These are phyloP conservation scores for Alosa sapidissima DNA, from an alignment of 2,797 vertebrate species.

Conservation along the genomic window DNA sequence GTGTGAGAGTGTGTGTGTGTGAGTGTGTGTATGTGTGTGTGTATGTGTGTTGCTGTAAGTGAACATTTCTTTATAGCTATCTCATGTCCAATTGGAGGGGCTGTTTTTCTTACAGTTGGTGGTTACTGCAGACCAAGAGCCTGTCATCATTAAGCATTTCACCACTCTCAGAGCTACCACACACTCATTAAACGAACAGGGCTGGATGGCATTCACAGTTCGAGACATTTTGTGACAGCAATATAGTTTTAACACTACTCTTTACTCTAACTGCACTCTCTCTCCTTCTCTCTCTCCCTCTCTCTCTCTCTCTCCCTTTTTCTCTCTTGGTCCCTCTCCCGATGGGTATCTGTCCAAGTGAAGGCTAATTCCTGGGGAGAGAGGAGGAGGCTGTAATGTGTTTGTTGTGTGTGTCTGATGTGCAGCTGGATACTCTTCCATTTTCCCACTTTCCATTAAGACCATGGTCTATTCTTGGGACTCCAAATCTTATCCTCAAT, in stretches of 20 bases:
- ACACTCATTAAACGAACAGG: neutral
- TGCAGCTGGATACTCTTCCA: neutral
- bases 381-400: neutral
- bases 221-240: neutral
- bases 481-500: neutral
- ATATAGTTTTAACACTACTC: constrained; percentile 7
- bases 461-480: neutral
- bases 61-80: neutral
- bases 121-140: neutral
- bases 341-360: neutral
- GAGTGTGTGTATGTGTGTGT: neutral
- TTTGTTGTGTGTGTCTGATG: constrained; percentile 14
- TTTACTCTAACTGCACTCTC: constrained; percentile 19
- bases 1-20: neutral
- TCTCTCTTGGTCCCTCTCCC: neutral
- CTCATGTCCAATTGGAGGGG: neutral
- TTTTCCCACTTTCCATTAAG: neutral
- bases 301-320: neutral
- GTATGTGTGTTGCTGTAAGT: constrained; percentile 12
- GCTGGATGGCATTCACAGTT: neutral
- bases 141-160: neutral
- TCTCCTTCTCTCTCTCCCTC: neutral
- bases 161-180: neutral
- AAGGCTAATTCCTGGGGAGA: neutral
- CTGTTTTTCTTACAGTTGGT: neutral